Conservation (phyloP, 2,888 invertebrate genomes). For the Aphrophora alni region DNA sequence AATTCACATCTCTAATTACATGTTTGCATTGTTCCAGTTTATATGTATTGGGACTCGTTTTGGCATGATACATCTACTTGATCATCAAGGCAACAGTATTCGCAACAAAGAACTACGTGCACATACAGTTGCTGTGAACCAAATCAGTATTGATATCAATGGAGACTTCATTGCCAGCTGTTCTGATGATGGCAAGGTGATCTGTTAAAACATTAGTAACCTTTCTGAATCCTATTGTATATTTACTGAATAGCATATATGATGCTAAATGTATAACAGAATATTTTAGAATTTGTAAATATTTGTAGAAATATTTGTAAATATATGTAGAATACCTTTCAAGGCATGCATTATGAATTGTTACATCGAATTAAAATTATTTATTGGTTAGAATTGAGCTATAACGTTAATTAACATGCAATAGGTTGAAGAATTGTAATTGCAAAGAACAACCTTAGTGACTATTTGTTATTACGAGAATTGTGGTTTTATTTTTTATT, state of each 20-base stretch:
- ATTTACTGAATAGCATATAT: no score
- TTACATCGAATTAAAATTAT: no score
- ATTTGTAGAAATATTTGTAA: neutral
- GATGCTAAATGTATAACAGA: no score
- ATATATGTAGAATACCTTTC: no score
- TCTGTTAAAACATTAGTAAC: no score
- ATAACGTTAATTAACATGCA: no score
- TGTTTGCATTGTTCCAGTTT: slow-evolving; percentile 65
- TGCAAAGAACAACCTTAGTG: no score
- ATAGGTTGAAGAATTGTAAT: no score
- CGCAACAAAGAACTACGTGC: slow-evolving; percentile 73
- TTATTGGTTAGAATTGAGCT: no score
- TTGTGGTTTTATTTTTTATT: no score
- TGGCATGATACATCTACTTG: slow-evolving; percentile 88
- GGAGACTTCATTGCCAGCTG: slow-evolving; percentile 96
- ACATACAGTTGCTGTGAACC: slow-evolving; percentile 92
- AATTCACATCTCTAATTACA: neutral
- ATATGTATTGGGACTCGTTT: slow-evolving; percentile 91
- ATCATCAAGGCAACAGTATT: slow-evolving; percentile 87
- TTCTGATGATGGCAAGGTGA: slow-evolving; percentile 86
- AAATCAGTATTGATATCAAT: slow-evolving; percentile 89
- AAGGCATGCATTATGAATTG: no score
- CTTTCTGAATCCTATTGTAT: neutral
- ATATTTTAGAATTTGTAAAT: neutral
- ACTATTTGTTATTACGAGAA: no score